Evolutionary conservation across 2,888 invertebrate species (phyloP), one percentile per base, ranked within the genome.

Genomic region (Hyposoter dolosus): DNA sequence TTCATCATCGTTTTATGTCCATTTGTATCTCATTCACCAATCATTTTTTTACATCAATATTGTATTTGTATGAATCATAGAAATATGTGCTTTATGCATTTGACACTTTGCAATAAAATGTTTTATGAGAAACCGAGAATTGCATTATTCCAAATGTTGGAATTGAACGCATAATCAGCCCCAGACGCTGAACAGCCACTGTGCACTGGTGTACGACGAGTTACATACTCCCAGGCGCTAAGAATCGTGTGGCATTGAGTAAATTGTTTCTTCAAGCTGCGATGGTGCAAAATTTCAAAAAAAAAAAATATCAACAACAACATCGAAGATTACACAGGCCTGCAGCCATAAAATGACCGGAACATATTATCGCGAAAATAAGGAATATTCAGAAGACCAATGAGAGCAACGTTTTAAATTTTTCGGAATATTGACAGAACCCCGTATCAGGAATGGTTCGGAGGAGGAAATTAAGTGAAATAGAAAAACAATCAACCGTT

Each of bases 141-240:
- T 23, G 10, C n/a, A n/a, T 23, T 1, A 28, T 60, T 60, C 3
- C 28, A 53, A 53, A 19, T 53, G 19, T 17, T 6, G 9, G 7
- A 43, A 43, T 7, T 32, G 3, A 19, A 40, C 19, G 9, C 15
- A 23, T 43, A 19, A 23, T 40, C 66, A 43, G 43, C 45, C 7
- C 68, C 68, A 12, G 56, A 3, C 9, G 17, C 17, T 28, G 40
- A 40, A 28, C 15, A 69, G 9, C 56, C 6, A 28, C 19, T 4
- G 10, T 45, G 28, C 78, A 56, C 7, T 56, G 5, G 3, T 68
- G 78, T n/a, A 78, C 10, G 28, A 43, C 68, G 47, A 40, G 71
- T 79, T 71, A 47, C 56, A 15, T 60, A n/a, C 15, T 6, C 47
- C 5, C 66, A 68, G 77, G 69, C 17, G 79, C 60, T n/a, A 12